phyloP scores from a whole-genome alignment of 92 coral and sea anemone genomes.

The Umimayanthus kanabou region DNA sequence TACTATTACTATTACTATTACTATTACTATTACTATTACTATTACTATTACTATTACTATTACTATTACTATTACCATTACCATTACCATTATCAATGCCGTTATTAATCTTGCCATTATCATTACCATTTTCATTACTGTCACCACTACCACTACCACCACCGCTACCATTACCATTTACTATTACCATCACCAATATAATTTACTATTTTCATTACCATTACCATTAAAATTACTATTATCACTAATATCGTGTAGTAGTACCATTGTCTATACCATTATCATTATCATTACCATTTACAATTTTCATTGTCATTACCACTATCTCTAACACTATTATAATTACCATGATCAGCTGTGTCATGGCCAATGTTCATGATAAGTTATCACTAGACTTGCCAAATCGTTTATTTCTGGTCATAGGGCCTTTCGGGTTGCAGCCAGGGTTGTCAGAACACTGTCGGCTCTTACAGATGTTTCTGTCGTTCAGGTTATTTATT shows the following conservation, averaged over 20 bases:
- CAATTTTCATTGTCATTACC: neutral
- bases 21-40: no score
- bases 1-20: no score
- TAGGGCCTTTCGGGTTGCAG: conserved; percentile 69
- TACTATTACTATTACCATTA: no score
- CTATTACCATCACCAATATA: neutral
- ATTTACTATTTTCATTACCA: no score
- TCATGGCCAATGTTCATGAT: neutral
- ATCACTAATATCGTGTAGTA: neutral
- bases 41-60: neutral
- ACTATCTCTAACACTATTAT: no score
- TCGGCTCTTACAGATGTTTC: conserved; percentile 78
- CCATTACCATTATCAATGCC: no score
- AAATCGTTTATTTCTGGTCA: neutral
- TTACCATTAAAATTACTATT: no score
- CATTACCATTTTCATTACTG: neutral
- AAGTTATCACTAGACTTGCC: neutral
- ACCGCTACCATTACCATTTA: neutral
- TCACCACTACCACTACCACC: neutral
- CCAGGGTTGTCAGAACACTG: conserved; percentile 73
- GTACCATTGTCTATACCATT: no score
- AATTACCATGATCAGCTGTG: neutral
- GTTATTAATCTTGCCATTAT: neutral
- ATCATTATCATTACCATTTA: neutral
- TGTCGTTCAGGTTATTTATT: conserved; percentile 67